Evolutionary conservation across 2,113 vertebrate genomes (phyloP).

Genomic region (Sinosuthora webbiana): DNA sequence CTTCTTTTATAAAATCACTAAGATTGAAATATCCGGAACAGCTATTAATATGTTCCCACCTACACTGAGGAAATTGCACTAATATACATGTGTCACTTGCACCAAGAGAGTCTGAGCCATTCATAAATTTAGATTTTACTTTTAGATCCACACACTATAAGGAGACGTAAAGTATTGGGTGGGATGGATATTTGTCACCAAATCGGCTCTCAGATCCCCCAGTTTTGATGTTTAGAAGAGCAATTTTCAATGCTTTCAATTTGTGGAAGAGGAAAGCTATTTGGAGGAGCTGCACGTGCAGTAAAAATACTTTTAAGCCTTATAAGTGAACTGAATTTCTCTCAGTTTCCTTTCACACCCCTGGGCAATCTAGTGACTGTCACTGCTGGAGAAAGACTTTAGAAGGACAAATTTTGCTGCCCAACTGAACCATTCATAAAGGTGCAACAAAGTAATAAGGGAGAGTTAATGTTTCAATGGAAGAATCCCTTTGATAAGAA

Average conservation of each 20-base stretch:
- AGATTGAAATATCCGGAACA: neutral
- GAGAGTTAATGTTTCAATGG: neutral
- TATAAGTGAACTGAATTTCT: neutral
- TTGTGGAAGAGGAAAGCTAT: neutral
- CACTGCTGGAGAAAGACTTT: neutral
- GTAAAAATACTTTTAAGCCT: neutral
- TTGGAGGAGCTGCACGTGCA: neutral
- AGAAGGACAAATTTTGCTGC: neutral
- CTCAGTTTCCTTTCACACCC: neutral
- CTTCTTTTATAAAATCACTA: neutral
- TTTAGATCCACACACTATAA: neutral
- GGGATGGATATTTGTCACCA: neutral
- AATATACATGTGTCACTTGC: neutral
- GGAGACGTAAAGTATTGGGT: neutral
- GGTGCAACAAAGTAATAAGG: accelerated
- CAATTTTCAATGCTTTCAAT: neutral
- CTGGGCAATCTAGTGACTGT: neutral
- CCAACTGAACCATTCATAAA: neutral
- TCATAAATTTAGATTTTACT: conserved; percentile 5
- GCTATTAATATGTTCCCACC: conserved; percentile 1
- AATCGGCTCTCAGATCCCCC: neutral
- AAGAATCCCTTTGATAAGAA: neutral
- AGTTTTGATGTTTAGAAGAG: neutral
- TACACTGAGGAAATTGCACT: neutral
- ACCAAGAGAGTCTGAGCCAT: neutral